Percentiles rank a stretch among this genome's conserved stretches.
These are phyloP conservation scores for Xyliphius kryptos DNA, from an alignment of 2,113 vertebrate genomes.

Conservation along the genomic window DNA sequence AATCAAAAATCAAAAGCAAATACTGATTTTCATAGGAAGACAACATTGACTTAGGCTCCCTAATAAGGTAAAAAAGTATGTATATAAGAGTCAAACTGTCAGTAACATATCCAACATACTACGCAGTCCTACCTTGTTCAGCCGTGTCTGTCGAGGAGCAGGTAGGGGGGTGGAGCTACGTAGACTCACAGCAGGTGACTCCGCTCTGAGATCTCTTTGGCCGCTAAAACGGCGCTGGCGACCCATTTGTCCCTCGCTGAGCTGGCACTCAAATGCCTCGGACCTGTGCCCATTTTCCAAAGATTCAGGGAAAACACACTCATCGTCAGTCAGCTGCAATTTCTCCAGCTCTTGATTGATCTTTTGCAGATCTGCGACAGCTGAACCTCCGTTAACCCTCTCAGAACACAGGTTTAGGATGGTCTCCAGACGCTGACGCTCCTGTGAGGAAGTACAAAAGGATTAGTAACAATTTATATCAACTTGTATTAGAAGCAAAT, in stretches of 20 bases:
- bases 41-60: no score
- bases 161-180: conserved; percentile 53
- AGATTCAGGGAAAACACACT: conserved; percentile 77
- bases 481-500: no score
- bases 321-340: conserved; percentile 80
- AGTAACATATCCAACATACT: no score
- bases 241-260: conserved; percentile 63
- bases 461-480: not conserved
- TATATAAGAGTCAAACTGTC: no score
- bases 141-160: conserved; percentile 51
- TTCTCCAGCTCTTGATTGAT: conserved; percentile 92
- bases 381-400: conserved; percentile 55
- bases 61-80: no score
- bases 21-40: no score
- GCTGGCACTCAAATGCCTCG: conserved; percentile 58
- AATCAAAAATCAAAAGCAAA: no score
- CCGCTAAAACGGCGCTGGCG: conserved; percentile 52
- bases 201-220: conserved; percentile 50
- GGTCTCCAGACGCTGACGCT: conserved; percentile 88
- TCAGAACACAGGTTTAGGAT: conserved; percentile 86
- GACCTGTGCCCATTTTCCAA: conserved; percentile 49
- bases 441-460: conserved; percentile 57
- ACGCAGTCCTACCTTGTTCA: conserved; percentile 50
- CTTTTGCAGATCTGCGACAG: conserved; percentile 85
- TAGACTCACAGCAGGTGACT: conserved; percentile 50